These are phyloP conservation scores for Scaptomyza polygonia DNA, from an alignment of 2,888 invertebrate species.

Conservation along the genomic window DNA sequence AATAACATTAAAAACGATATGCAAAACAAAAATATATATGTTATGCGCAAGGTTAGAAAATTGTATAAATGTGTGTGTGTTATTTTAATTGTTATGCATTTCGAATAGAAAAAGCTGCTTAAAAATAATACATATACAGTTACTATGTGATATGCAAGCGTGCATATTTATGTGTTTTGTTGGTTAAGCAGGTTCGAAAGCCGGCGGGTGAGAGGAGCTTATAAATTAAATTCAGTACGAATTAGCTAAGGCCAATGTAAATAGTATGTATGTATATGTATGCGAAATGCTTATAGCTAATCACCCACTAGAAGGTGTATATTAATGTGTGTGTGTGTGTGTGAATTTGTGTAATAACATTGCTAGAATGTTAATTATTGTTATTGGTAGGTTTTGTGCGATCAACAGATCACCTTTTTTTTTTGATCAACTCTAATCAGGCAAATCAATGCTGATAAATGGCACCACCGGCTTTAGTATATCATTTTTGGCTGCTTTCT, in stretches of 20 bases:
- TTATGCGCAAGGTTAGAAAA: no score
- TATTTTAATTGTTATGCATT: neutral
- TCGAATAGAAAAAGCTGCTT: slow-evolving; percentile 5
- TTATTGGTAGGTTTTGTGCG: slow-evolving; percentile 34
- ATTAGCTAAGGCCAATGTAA: slow-evolving; percentile 61
- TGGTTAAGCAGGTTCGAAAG: slow-evolving; percentile 6
- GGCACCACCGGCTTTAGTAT: slow-evolving; percentile 94
- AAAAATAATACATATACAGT: slow-evolving; percentile 21
- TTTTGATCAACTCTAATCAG: slow-evolving; percentile 86
- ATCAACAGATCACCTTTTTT: no score
- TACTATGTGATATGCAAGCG: slow-evolving; percentile 26
- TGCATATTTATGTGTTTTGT: slow-evolving; percentile 12
- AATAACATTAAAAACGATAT: no score
- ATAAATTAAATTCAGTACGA: slow-evolving; percentile 70
- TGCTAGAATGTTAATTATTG: slow-evolving; percentile 18
- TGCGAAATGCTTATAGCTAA: slow-evolving; percentile 22
- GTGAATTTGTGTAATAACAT: slow-evolving; percentile 27
- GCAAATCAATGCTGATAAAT: slow-evolving; percentile 95
- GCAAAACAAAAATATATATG: no score
- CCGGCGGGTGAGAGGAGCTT: slow-evolving; percentile 36
- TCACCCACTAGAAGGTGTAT: slow-evolving; percentile 25
- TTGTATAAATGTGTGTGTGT: neutral
- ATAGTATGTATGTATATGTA: slow-evolving; percentile 25
- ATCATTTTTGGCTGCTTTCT: slow-evolving; percentile 90
- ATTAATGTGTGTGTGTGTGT: slow-evolving; percentile 22